phyloP scores from a whole-genome alignment of 2,797 vertebrate genomes.

The Mycteria americana region DNA sequence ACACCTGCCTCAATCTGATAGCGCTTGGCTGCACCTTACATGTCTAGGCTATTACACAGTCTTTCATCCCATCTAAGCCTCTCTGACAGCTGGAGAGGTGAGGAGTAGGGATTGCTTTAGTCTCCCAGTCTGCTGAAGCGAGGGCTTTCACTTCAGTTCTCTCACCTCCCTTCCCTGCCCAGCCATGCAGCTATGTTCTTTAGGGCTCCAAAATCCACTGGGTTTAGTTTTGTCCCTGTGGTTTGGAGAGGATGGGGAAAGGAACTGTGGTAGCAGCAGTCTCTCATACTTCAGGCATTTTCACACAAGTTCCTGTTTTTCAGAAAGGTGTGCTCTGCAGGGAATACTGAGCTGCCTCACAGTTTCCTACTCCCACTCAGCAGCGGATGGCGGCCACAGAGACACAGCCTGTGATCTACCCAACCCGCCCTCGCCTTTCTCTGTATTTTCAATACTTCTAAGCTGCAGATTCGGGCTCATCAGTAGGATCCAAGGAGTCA shows the following conservation, averaged over 20 bases:
- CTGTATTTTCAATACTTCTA: neutral
- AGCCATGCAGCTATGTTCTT: neutral
- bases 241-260: neutral
- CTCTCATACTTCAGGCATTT: neutral
- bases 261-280: neutral
- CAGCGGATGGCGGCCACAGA: neutral
- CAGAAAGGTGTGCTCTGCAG: neutral
- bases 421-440: neutral
- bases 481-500: neutral
- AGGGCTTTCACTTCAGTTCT: neutral
- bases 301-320: neutral
- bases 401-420: neutral
- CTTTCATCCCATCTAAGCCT: neutral
- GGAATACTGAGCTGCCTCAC: neutral
- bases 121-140: neutral
- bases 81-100: neutral
- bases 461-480: neutral
- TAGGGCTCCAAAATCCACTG: neutral
- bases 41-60: neutral
- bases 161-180: neutral
- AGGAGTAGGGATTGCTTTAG: neutral
- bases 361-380: conserved; percentile 1
- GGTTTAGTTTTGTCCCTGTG: neutral
- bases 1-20: neutral
- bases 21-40: neutral